Percentiles rank a stretch among this genome's conserved stretches.
Evolutionary conservation across 2,797 vertebrate species (phyloP).

Genomic region (Xiphorhynchus erythropygius): DNA sequence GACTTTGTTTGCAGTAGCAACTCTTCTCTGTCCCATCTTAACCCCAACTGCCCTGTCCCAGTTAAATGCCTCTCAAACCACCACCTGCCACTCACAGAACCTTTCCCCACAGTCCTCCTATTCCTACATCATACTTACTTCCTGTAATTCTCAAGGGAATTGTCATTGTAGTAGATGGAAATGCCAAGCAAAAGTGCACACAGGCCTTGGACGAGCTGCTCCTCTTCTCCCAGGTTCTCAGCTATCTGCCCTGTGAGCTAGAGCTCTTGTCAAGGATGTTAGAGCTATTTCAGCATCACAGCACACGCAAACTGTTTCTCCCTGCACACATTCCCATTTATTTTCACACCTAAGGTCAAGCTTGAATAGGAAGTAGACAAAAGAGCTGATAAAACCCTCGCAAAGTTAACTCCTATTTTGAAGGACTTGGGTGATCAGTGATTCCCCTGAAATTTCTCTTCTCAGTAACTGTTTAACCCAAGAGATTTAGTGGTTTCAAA

Average conservation of each 20-base stretch:
- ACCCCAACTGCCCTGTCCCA: too few species aligned
- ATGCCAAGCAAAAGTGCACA: slow-evolving; percentile 95
- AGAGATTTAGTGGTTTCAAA: background rate
- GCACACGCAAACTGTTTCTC: rapidly evolving
- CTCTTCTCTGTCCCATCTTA: background rate
- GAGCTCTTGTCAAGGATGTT: slow-evolving; percentile 78
- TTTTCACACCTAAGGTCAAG: background rate
- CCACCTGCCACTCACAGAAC: background rate
- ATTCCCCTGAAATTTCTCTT: background rate
- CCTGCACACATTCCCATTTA: background rate
- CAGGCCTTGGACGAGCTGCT: slow-evolving; percentile 94
- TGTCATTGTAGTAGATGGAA: slow-evolving; percentile 98
- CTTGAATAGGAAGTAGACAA: background rate
- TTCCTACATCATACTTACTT: slow-evolving; percentile 82
- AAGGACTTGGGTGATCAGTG: rapidly evolving
- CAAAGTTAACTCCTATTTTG: background rate
- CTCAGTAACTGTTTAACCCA: background rate
- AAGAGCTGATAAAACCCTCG: background rate
- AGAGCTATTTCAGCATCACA: background rate
- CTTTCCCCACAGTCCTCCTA: background rate
- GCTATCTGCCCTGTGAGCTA: slow-evolving; percentile 97
- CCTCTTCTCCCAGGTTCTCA: slow-evolving; percentile 96
- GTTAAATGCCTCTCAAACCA: background rate
- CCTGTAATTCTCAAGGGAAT: slow-evolving; percentile 93
- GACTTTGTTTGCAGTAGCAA: background rate